Percentiles rank a stretch among this genome's conserved stretches.
Conservation (phyloP, 2,888 invertebrate genomes). For the Leucozona laternaria region DNA sequence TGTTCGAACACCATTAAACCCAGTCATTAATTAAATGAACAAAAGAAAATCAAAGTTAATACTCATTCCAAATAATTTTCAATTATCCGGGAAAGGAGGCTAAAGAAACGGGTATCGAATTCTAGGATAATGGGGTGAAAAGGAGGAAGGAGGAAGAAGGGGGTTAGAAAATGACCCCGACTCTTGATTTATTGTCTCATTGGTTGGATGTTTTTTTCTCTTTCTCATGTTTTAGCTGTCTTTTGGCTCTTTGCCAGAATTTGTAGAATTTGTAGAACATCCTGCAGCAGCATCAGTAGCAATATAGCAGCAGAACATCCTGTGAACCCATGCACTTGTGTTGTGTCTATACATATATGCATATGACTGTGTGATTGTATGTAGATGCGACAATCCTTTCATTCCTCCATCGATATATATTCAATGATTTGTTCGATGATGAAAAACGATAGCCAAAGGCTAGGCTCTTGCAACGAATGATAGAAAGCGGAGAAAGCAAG, state of each 20-base stretch:
- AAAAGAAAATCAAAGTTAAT: constrained; percentile 74
- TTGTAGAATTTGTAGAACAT: constrained; percentile 73
- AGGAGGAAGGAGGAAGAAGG: neutral
- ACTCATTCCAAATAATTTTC: constrained; percentile 70
- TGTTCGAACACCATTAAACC: constrained; percentile 57
- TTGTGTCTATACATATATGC: neutral
- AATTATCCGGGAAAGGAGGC: constrained; percentile 53
- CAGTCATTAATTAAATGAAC: constrained; percentile 74
- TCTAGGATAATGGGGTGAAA: neutral
- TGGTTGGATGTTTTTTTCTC: constrained; percentile 23
- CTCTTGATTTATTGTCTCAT: constrained; percentile 72
- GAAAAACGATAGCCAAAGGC: constrained; percentile 74
- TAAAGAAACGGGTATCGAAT: constrained; percentile 6
- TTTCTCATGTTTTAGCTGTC: constrained; percentile 22
- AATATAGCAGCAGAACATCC: constrained; percentile 53
- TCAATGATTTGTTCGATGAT: constrained; percentile 74
- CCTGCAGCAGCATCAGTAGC: constrained; percentile 58
- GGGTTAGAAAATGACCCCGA: constrained; percentile 35
- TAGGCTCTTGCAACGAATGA: constrained; percentile 52
- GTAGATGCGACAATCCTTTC: constrained; percentile 70
- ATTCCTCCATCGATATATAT: constrained; percentile 74
- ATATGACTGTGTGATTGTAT: constrained; percentile 7
- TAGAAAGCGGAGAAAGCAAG: constrained; percentile 17
- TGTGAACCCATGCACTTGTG: constrained; percentile 40
- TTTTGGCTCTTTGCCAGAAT: constrained; percentile 73